These are phyloP conservation scores for Diploscapter pachys DNA, from an alignment of 1,140 invertebrate species.

Conservation along the genomic window DNA sequence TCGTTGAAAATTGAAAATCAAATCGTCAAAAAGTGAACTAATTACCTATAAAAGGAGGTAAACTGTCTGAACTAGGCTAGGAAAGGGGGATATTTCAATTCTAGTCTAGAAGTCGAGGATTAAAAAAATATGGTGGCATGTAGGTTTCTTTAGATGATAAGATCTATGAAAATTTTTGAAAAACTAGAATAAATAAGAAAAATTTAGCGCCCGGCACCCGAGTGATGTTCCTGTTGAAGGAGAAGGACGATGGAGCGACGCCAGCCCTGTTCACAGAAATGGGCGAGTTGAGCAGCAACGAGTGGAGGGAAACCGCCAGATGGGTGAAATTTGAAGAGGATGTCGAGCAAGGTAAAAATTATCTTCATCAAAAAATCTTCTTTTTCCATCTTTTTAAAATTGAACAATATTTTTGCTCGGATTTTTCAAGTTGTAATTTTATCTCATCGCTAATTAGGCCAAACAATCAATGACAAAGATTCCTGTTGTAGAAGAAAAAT, in stretches of 20 bases:
- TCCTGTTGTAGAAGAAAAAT: too few relatives aligned
- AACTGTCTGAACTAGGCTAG: not conserved
- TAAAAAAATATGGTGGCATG: constrained; percentile 15
- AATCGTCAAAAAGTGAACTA: not conserved
- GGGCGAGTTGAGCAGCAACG: constrained; percentile 50
- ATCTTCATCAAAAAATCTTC: too few relatives aligned
- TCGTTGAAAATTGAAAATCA: not conserved
- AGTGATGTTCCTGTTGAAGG: constrained; percentile 58
- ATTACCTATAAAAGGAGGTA: constrained; percentile 10
- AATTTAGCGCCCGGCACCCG: constrained; percentile 51
- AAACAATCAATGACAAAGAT: not conserved
- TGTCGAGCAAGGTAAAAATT: constrained; percentile 71
- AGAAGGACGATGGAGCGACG: constrained; percentile 42
- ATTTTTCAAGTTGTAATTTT: too few relatives aligned
- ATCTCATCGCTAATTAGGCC: too few relatives aligned
- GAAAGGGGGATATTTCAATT: not conserved
- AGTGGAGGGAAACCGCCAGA: constrained; percentile 61
- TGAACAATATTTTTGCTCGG: not conserved
- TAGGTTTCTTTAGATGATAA: not conserved
- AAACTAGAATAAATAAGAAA: not conserved
- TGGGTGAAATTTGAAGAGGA: constrained; percentile 95
- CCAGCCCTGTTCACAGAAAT: constrained; percentile 57
- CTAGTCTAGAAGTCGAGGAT: constrained; percentile 11
- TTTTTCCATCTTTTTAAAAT: not conserved
- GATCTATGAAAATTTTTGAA: not conserved